Percentiles rank a stretch among this genome's conserved stretches.
Conservation (phyloP, 1,140 invertebrate species). For the Macrotrachela quadricornifera region DNA sequence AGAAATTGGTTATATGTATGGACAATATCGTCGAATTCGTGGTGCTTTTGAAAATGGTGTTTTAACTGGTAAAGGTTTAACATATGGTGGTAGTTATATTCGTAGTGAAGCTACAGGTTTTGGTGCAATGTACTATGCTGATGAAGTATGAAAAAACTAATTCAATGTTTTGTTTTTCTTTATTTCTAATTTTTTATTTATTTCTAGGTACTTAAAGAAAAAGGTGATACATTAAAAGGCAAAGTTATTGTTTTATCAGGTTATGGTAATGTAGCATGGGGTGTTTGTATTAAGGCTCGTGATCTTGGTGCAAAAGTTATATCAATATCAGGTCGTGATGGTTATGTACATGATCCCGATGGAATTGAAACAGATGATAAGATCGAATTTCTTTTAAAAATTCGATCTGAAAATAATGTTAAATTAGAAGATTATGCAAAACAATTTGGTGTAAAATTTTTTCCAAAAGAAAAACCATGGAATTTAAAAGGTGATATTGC, state of each 20-base stretch:
- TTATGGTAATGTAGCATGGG: slow-evolving; percentile 9
- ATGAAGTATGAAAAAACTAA: neutral
- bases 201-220: no score
- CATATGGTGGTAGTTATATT: slow-evolving; percentile 6
- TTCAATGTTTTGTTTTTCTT: neutral
- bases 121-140: slow-evolving; percentile 8
- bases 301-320: slow-evolving; percentile 4
- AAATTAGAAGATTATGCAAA: slow-evolving; percentile 1
- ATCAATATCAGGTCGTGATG: slow-evolving; percentile 1
- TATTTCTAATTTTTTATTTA: no score
- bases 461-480: slow-evolving; percentile 7
- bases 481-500: slow-evolving; percentile 5
- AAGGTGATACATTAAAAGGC: neutral
- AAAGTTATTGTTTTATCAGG: neutral
- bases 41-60: slow-evolving; percentile 1
- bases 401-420: neutral
- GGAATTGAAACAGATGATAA: slow-evolving; percentile 3
- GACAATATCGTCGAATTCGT: slow-evolving; percentile 7
- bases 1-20: slow-evolving; percentile 8
- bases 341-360: slow-evolving; percentile 6
- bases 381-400: neutral
- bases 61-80: slow-evolving; percentile 5
- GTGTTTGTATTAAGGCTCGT: slow-evolving; percentile 5
- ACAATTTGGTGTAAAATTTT: neutral
- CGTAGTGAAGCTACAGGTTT: slow-evolving; percentile 10